A percentile compares a stretch with the other conserved stretches of the same genome.
phyloP scores from a whole-genome alignment of 2,888 invertebrate species.

The Leptarthrus brevirostris region DNA sequence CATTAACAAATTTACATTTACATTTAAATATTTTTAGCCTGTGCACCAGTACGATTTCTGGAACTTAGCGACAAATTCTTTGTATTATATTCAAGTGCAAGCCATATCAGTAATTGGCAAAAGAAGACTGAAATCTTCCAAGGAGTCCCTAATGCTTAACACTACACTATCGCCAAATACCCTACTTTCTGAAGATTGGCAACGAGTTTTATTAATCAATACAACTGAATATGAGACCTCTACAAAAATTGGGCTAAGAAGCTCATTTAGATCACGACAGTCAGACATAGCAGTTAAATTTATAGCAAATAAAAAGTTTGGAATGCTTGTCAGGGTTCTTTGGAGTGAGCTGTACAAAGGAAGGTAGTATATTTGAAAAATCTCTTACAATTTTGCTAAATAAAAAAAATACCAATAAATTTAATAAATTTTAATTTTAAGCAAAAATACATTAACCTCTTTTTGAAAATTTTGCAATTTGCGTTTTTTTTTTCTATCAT shows the following conservation, averaged over 20 bases:
- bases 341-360: conserved; percentile 63
- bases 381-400: too few species aligned
- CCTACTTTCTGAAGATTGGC: background rate
- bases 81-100: conserved; percentile 84
- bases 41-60: conserved; percentile 74
- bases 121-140: conserved; percentile 76
- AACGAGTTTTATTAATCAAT: conserved; percentile 9
- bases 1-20: too few species aligned
- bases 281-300: conserved; percentile 55
- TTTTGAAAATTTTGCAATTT: background rate
- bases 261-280: background rate
- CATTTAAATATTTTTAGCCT: conserved; percentile 70
- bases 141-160: conserved; percentile 77
- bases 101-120: conserved; percentile 78
- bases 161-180: conserved; percentile 68
- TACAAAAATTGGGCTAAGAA: conserved; percentile 12
- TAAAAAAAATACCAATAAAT: too few species aligned
- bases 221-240: conserved; percentile 33
- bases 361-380: too few species aligned
- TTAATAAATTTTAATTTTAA: conserved; percentile 16
- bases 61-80: conserved; percentile 75
- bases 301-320: conserved; percentile 64
- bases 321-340: conserved; percentile 65
- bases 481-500: too few species aligned
- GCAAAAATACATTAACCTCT: conserved; percentile 21